Conservation (phyloP, 2,888 invertebrate species). For the Oeneis ivallda region DNA sequence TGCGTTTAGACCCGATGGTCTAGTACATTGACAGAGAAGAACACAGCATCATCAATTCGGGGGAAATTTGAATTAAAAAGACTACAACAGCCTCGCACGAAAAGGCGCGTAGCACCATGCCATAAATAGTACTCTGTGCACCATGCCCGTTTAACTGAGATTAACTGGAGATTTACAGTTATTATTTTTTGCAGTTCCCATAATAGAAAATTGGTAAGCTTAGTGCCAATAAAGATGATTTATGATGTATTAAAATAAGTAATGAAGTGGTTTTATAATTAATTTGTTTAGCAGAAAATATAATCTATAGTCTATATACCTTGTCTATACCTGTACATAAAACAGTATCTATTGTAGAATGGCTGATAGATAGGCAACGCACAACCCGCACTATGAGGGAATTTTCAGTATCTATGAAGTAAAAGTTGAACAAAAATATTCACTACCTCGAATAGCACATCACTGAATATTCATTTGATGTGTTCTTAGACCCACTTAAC, state of each 20-base stretch:
- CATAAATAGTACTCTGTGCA: too few relatives aligned
- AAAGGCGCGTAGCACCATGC: constrained; percentile 37
- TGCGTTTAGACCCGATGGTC: background rate
- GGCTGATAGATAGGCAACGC: too few relatives aligned
- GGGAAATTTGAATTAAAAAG: constrained; percentile 43
- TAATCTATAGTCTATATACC: too few relatives aligned
- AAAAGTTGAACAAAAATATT: too few relatives aligned
- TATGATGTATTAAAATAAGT: background rate
- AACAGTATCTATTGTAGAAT: too few relatives aligned
- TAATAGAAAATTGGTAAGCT: constrained; percentile 5
- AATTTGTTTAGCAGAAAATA: too few relatives aligned
- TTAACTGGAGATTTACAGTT: constrained; percentile 24
- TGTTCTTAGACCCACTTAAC: too few relatives aligned
- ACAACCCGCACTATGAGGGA: too few relatives aligned
- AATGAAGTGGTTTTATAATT: background rate
- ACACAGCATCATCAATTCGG: background rate
- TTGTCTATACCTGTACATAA: too few relatives aligned
- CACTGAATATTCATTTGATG: too few relatives aligned
- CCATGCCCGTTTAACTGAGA: constrained; percentile 30
- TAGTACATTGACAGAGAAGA: background rate
- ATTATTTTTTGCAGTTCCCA: constrained; percentile 3
- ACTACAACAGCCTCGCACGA: constrained; percentile 54
- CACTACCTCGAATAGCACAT: too few relatives aligned
- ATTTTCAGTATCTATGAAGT: too few relatives aligned
- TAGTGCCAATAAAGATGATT: constrained; percentile 15